Base-by-base conservation (phyloP, 2,113 vertebrate genomes). In the Ammodytes marinus region DNA sequence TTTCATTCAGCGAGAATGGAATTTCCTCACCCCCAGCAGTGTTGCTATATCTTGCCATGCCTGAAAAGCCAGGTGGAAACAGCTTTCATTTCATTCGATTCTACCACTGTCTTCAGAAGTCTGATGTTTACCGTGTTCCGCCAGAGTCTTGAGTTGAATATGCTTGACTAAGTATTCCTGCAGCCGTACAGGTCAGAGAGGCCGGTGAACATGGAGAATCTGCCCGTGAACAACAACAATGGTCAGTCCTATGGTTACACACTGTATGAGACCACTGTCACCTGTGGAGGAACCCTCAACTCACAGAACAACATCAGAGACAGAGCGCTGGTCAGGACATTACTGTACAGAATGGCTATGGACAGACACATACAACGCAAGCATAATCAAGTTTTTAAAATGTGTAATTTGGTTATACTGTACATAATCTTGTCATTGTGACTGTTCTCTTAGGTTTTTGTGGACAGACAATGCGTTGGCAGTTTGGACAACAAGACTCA, bases 181-280 rank as follows among this genome's bases (percentile, higher is more conserved):
- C 74, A 99, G 98, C 95, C 95, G 1, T 15, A 94, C 39, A 92
- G 77, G 68, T 96, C 96, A 3, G 96, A 97, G 52, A 42, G 70
- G 2, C 96, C 97, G 0, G 47, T 98, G 72, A 99, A 96, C 88
- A 97, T 98, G 97, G 97, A 99, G 92, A 97, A 96, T 6, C 90
- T 99, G 27, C 95, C 92, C 0, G 86, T 96, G 2, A 97, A 97
- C 4, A 87, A 95, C 10, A 95, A 94, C 69, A 95, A 92, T 0
- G 97, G 98, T 45, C 98, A 99, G 93, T 94, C 96, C 0, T 96
- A 95, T 1, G 98, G 97, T 0, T 99, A 99, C 15, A 95, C 95
- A 0, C 94, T 99, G 40, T 99, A 99, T 0, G 97, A 98, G 93
- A 96, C 96, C 3, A 93, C 94, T 70, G 96, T 99, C 35, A 90